Conservation (phyloP, 2,888 invertebrate species). For the Eutolmus rufibarbis region DNA sequence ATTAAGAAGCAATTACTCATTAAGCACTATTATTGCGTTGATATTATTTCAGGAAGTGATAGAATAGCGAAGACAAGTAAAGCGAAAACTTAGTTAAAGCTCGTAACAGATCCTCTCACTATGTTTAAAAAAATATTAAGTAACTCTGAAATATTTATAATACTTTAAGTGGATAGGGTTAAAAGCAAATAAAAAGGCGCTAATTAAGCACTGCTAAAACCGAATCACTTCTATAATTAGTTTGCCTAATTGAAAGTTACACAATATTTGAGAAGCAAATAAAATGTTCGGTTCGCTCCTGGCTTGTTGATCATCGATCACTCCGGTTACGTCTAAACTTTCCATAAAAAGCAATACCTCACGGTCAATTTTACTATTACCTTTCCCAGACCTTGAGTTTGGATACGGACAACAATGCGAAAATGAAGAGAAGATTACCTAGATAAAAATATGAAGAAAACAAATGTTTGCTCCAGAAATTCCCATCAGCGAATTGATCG, state of each 20-base stretch:
- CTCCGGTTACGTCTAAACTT: neutral
- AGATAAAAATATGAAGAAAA: neutral
- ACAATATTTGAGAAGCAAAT: neutral
- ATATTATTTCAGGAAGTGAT: neutral
- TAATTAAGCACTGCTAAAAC: neutral
- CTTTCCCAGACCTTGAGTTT: constrained; percentile 13
- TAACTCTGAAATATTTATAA: neutral
- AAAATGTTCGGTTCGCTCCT: neutral
- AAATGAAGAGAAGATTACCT: neutral
- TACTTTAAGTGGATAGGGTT: neutral
- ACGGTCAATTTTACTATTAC: constrained; percentile 22
- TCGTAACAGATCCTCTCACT: neutral
- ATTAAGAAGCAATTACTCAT: too few species aligned
- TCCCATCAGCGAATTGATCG: neutral
- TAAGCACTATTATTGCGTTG: neutral
- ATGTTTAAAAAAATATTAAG: neutral
- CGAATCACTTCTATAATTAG: neutral
- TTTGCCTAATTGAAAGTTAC: neutral
- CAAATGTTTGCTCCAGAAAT: neutral
- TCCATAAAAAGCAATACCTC: neutral
- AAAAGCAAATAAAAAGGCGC: neutral
- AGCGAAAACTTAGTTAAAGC: neutral
- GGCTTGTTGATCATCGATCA: neutral
- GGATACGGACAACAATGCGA: neutral
- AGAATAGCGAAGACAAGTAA: neutral